Conservation (phyloP, 1,140 invertebrate genomes). For the Temnothorax nylanderi region DNA sequence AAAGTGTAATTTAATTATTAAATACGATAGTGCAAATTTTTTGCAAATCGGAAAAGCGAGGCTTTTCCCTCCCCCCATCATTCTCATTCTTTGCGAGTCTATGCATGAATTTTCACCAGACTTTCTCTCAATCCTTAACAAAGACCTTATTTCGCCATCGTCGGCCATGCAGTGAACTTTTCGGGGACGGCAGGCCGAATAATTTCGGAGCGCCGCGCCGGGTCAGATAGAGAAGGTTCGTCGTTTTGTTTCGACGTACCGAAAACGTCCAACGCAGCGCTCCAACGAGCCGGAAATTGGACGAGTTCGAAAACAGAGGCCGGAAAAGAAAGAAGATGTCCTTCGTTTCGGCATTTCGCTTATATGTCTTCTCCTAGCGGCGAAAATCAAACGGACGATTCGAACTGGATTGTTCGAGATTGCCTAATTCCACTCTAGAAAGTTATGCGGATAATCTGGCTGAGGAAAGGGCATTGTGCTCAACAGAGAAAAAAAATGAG, state of each 20-base stretch:
- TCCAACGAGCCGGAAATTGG: constrained; percentile 76
- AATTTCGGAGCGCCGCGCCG: constrained; percentile 53
- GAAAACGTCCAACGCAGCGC: constrained; percentile 62
- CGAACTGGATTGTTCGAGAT: constrained; percentile 35
- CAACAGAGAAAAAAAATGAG: constrained; percentile 25
- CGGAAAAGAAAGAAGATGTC: constrained; percentile 72
- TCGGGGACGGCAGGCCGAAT: constrained; percentile 43
- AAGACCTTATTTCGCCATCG: constrained; percentile 47
- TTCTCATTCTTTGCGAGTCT: constrained; percentile 28
- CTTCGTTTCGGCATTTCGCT: constrained; percentile 21
- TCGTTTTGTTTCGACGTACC: constrained; percentile 55
- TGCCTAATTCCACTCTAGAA: constrained; percentile 53
- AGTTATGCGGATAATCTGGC: constrained; percentile 69
- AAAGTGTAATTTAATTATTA: not conserved
- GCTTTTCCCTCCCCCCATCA: no score
- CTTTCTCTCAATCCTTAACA: constrained; percentile 37
- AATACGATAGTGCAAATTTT: not conserved
- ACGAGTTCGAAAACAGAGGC: constrained; percentile 75
- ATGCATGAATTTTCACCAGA: constrained; percentile 52
- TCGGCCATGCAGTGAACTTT: constrained; percentile 34
- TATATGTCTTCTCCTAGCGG: constrained; percentile 16
- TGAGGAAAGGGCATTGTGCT: constrained; percentile 16
- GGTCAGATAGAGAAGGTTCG: constrained; percentile 18
- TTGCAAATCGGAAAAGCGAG: not conserved
- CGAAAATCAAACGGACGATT: constrained; percentile 39